Evolutionary conservation across 1,140 invertebrate species (phyloP), one percentile per base, ranked within the genome.

Genomic region (Pogonus chalceus): DNA sequence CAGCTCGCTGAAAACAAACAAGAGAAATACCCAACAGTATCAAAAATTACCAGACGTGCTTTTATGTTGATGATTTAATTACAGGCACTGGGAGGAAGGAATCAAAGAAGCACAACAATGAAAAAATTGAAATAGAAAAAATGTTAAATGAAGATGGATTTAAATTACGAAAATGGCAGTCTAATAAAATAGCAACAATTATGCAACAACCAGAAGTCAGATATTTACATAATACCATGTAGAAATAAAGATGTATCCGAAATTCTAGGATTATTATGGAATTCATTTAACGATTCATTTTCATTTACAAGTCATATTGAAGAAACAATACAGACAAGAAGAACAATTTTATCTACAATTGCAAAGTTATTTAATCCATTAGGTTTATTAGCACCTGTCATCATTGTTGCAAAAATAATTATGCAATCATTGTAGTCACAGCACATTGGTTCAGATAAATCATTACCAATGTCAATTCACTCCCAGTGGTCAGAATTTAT

Each of bases 51-150:
- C n/a, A n/a, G n/a, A n/a, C n/a, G n/a, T n/a, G n/a, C 62, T 68
- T 72, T 51, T 74, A 73, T 46, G 67, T 73, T 0, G 72, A 76
- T 60, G 72, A 75, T 58, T 22, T 73, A 2, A 39, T 70, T 3
- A 64, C 65, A 0, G 68, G 70, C 1, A n/a, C n/a, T n/a, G n/a
- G n/a, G n/a, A n/a, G n/a, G n/a, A n/a, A 39, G 51, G n/a, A 53
- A 72, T 51, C 48, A 2, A 20, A 26, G 49, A 18, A 18, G 58
- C 16, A 20, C 56, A 1, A 37, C 52, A 7, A 1, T n/a, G n/a
- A n/a, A 43, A 43, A 4, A 10, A 9, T 7, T 18, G 18, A 43
- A 9, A 3, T 4, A 43, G 18, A 4, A 4, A 10, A 31, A n/a
- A n/a, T 62, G 21, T 48, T 64, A 37, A 22, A 35, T 21, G 3